Conservation (phyloP, 2,113 vertebrate species). For the Sinocyclocheilus rhinocerous region DNA sequence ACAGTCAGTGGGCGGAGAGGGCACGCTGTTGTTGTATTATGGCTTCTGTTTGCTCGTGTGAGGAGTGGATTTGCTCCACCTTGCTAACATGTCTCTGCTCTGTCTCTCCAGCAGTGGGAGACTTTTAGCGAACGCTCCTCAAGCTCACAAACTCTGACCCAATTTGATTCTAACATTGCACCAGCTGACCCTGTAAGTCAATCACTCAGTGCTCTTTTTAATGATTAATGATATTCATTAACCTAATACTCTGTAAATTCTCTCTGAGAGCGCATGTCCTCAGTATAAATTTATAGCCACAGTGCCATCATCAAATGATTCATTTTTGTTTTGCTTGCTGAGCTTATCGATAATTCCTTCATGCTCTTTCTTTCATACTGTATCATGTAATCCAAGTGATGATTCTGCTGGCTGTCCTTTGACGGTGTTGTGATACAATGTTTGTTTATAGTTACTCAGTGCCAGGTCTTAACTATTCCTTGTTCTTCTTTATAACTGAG, state of each 20-base stretch:
- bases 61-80: constrained; percentile 28
- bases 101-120: constrained; percentile 99
- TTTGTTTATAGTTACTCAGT: not conserved
- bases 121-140: constrained; percentile 99
- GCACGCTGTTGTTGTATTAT: constrained; percentile 38
- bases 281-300: constrained; percentile 60
- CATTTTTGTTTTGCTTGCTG: constrained; percentile 69
- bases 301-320: constrained; percentile 64
- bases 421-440: not conserved
- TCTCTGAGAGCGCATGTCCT: constrained; percentile 53
- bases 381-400: constrained; percentile 28
- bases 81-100: constrained; percentile 88
- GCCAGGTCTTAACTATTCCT: not conserved
- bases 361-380: constrained; percentile 34
- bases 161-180: constrained; percentile 99
- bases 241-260: constrained; percentile 71
- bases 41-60: constrained; percentile 46
- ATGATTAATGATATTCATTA: constrained; percentile 97
- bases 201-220: constrained; percentile 98
- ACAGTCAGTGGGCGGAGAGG: not conserved
- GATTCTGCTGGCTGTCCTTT: constrained; percentile 46
- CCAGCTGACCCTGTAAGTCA: constrained; percentile 99
- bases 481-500: not conserved
- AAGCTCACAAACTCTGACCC: constrained; percentile 99
- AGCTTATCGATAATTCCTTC: constrained; percentile 55